These are phyloP conservation scores for Euura saliciscinereae DNA, from an alignment of 1,140 invertebrate species.

Conservation along the genomic window DNA sequence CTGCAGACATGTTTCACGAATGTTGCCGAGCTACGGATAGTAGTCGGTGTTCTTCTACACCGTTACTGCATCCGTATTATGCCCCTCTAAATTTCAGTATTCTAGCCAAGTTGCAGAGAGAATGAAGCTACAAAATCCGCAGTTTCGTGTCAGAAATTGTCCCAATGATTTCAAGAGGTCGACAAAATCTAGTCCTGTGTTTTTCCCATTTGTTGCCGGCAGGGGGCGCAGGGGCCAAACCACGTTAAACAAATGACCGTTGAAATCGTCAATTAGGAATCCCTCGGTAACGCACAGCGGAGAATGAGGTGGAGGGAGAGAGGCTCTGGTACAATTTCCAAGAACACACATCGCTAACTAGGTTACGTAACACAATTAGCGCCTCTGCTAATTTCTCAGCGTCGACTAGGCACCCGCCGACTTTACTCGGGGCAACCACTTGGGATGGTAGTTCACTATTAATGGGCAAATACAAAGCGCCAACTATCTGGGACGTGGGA, in stretches of 20 bases:
- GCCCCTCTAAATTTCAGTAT: not conserved
- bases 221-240: not conserved
- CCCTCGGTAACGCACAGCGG: not conserved
- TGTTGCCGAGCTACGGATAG: not conserved
- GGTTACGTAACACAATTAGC: conserved; percentile 56
- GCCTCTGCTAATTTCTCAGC: conserved; percentile 53
- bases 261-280: conserved; percentile 3
- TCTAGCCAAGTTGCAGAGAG: not conserved
- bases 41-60: not conserved
- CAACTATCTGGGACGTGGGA: conserved; percentile 34
- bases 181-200: not conserved
- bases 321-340: conserved; percentile 33
- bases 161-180: not conserved
- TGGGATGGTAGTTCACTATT: conserved; percentile 52
- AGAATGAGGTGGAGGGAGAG: not conserved
- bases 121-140: not conserved
- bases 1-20: not conserved
- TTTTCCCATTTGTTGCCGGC: not conserved
- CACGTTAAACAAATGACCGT: conserved; percentile 2
- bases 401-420: conserved; percentile 39
- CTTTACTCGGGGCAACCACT: conserved; percentile 3
- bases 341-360: conserved; percentile 48
- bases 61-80: not conserved
- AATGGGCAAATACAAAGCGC: conserved; percentile 57
- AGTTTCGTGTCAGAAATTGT: not conserved